Conservation (phyloP, 1,140 invertebrate species). For the Scaptomyza hsui region DNA sequence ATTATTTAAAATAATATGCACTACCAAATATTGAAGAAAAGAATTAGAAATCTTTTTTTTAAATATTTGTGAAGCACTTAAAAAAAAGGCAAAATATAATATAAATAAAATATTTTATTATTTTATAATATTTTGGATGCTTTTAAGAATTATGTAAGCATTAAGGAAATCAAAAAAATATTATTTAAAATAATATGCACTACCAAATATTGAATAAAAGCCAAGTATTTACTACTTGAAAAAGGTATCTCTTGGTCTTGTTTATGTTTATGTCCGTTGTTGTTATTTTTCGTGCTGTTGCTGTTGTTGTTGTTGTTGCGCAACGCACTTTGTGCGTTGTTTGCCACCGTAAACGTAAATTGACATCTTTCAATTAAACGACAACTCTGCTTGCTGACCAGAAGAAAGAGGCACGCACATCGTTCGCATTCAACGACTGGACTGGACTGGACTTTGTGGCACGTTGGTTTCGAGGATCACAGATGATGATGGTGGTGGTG, state of each 20-base stretch:
- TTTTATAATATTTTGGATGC: no score
- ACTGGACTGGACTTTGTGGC: background rate
- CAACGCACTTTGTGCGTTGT: conserved; percentile 79
- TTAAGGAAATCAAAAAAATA: no score
- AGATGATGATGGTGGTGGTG: background rate
- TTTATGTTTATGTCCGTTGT: background rate
- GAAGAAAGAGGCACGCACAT: conserved; percentile 53
- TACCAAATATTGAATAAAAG: no score
- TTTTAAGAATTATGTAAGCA: no score
- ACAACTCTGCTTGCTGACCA: conserved; percentile 41
- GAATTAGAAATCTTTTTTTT: no score
- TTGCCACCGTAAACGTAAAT: conserved; percentile 67
- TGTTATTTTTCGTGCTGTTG: background rate
- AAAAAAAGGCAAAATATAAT: no score
- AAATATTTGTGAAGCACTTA: no score
- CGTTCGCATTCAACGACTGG: conserved; percentile 26
- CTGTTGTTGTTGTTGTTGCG: conserved; percentile 50
- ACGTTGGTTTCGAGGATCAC: background rate
- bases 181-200: no score
- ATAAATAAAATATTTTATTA: no score
- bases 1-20: no score
- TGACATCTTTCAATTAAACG: conserved; percentile 84
- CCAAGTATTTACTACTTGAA: background rate
- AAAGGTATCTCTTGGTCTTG: background rate
- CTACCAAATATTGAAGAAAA: no score